Conservation (phyloP, 2,113 vertebrate species). For the Probosciger aterrimus region DNA sequence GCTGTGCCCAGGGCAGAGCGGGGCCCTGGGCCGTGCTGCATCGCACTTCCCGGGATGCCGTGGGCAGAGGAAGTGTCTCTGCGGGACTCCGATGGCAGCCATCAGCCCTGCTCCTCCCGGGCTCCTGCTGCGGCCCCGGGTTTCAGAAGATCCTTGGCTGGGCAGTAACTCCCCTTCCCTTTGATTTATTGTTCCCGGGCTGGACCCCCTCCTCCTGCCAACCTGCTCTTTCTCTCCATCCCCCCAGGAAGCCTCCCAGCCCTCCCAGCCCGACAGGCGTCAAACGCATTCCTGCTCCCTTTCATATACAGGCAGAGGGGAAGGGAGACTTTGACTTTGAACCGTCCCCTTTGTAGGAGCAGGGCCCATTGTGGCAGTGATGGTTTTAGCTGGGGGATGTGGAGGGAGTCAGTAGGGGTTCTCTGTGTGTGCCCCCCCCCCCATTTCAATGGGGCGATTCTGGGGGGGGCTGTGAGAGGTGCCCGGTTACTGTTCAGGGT, state of each 20-base stretch:
- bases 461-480: not conserved
- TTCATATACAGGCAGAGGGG: slow-evolving; percentile 50
- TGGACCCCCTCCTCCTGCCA: not conserved
- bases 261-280: not conserved
- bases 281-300: slow-evolving; percentile 50
- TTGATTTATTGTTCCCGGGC: slow-evolving; percentile 24
- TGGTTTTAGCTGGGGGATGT: slow-evolving; percentile 51
- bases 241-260: slow-evolving; percentile 22
- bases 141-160: not conserved
- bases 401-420: slow-evolving; percentile 47
- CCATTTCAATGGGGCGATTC: slow-evolving; percentile 23
- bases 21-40: not conserved
- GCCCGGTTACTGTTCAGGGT: not conserved
- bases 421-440: not conserved
- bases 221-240: slow-evolving; percentile 28
- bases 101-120: slow-evolving; percentile 29
- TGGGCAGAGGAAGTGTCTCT: slow-evolving; percentile 41
- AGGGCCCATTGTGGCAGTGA: slow-evolving; percentile 5
- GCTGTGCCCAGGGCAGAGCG: rapidly evolving
- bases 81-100: slow-evolving; percentile 20
- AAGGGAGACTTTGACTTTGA: slow-evolving; percentile 69
- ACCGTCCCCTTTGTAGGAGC: slow-evolving; percentile 55
- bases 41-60: not conserved
- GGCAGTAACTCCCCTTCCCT: not conserved
- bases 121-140: not conserved